Evolutionary conservation across 1,140 invertebrate genomes (phyloP).

Genomic region (Aphidius gifuensis): DNA sequence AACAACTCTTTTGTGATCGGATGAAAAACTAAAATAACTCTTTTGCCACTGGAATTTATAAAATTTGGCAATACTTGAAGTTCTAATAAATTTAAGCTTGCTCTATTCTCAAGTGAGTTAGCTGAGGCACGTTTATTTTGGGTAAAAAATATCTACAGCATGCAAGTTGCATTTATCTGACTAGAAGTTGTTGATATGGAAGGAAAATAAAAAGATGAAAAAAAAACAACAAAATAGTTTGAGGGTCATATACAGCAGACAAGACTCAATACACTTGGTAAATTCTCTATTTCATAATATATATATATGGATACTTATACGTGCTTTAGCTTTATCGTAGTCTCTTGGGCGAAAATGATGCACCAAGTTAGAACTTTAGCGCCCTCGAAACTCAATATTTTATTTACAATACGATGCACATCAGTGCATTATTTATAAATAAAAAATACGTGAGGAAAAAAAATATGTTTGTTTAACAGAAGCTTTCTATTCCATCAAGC

Average conservation of each 20-base stretch:
- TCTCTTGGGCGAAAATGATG: constrained; percentile 10
- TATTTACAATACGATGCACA: constrained; percentile 20
- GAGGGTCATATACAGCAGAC: too few species aligned
- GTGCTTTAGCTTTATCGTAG: background rate
- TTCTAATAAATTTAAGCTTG: constrained; percentile 14
- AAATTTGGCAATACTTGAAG: constrained; percentile 19
- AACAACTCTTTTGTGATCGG: background rate
- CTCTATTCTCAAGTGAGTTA: background rate
- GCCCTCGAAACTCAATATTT: constrained; percentile 8
- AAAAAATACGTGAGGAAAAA: background rate
- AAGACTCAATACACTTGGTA: too few species aligned
- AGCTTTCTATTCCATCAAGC: too few species aligned
- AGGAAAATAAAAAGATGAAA: too few species aligned
- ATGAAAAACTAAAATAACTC: constrained; percentile 9
- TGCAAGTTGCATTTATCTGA: too few species aligned
- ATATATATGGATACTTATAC: background rate
- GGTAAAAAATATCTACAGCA: too few species aligned
- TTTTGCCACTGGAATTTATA: constrained; percentile 22
- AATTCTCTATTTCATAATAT: background rate
- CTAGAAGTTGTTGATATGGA: too few species aligned
- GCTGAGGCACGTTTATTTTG: too few species aligned
- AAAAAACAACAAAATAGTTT: too few species aligned
- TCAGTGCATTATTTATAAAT: background rate
- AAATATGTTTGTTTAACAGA: too few species aligned
- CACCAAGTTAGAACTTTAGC: constrained; percentile 7